Base-by-base conservation (phyloP, 2,797 vertebrate genomes). In the Sebastes flavidus region DNA sequence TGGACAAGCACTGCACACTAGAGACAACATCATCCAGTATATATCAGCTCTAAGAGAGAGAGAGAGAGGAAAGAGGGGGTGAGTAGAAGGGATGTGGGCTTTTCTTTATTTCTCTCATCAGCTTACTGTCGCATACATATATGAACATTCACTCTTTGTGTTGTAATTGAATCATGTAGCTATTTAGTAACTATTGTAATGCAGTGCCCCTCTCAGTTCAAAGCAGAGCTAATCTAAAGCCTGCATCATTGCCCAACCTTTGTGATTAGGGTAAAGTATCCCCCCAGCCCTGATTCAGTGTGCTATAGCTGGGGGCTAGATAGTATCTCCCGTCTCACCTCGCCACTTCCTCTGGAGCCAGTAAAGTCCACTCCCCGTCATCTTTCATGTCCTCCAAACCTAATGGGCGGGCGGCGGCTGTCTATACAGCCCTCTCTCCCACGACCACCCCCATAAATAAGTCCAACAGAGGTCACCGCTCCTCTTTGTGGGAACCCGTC, bases 161-260 rank as follows among this genome's bases (percentile, higher is more conserved):
- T 73, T 74, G 60, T 88, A 81, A 91, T 82, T 76, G 62, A 83
- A 82, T 74, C 54, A 81, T 75, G 32, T 36, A 60, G 72, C 67
- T 72, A 36, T 87, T 85, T 67, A 80, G 75, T 58, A 70, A 13
- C 68, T 74, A 24, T 78, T 88, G 82, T 88, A 90, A 94, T 83
- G 94, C 65, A 93, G 87, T 88, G 78, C 49, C 65, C 8, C 58
- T 54, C 54, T 72, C 32, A 20, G 58, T 84, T 87, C 83, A 88
- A 86, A 80, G 84, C 65, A 42, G 66, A 86, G 82, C 67, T 82
- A 58, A 79, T 88, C 70, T 84, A 67, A 88, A 89, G 83, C 42
- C 72, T 81, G 72, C 38, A 20, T 34, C 25, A 2, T 62, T 72
- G 60, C 61, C 68, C 29, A 62, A 66, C 87, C 90, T 81, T 82